Percentiles rank a stretch among this genome's conserved stretches.
phyloP scores from a whole-genome alignment of 2,113 vertebrate species.

The Prionailurus viverrinus region DNA sequence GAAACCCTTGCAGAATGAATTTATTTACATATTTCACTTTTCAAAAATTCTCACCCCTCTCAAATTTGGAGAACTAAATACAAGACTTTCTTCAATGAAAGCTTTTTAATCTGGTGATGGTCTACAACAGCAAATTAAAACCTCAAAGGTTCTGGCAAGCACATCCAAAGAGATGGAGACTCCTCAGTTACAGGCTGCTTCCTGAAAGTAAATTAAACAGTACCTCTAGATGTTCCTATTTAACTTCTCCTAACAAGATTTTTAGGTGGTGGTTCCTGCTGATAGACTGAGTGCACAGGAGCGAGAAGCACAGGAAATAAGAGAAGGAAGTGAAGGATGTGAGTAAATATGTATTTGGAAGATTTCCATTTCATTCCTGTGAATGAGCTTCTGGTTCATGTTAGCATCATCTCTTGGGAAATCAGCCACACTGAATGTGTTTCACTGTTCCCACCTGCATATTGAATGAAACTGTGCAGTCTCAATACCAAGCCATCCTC shows the following conservation, averaged over 20 bases:
- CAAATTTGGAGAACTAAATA: neutral
- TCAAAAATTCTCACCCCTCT: neutral
- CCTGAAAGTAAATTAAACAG: neutral
- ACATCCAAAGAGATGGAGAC: neutral
- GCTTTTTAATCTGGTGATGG: neutral
- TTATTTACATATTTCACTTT: constrained; percentile 23
- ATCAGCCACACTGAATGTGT: constrained; percentile 15
- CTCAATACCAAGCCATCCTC: neutral
- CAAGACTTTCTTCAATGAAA: constrained; percentile 24
- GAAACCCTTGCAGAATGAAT: neutral
- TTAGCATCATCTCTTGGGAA: constrained; percentile 44
- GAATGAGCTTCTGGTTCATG: neutral
- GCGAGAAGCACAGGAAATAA: neutral
- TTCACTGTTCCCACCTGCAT: constrained; percentile 39
- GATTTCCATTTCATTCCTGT: constrained; percentile 36
- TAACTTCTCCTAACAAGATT: constrained; percentile 30
- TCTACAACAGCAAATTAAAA: neutral
- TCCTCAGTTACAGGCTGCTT: neutral
- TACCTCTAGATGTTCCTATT: neutral
- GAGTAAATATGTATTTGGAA: constrained; percentile 37
- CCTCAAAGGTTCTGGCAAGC: neutral
- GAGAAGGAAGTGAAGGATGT: neutral
- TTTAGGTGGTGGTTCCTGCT: neutral
- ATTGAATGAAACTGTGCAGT: neutral
- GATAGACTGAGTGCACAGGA: neutral